A percentile compares a stretch with the other conserved stretches of the same genome.
Conservation (phyloP, 2,113 vertebrate species). For the Mastomys natalensis region DNA sequence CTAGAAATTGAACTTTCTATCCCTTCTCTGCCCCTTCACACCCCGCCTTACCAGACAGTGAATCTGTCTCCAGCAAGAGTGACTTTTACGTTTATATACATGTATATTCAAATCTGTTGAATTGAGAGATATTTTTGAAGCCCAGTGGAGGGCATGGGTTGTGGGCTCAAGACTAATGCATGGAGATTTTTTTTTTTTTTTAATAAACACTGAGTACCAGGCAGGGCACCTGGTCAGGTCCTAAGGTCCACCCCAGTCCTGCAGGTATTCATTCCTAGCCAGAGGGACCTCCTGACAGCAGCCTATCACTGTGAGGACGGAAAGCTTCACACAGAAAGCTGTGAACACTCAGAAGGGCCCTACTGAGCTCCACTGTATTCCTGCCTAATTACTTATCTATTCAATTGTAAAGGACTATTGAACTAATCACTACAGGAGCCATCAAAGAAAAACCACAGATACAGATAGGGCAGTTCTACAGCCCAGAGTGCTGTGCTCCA, state of each 20-base stretch:
- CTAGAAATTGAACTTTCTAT: not conserved
- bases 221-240: not conserved
- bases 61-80: not conserved
- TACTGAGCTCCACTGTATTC: constrained; percentile 42
- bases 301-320: not conserved
- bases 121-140: not conserved
- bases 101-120: not conserved
- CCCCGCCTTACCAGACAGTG: not conserved
- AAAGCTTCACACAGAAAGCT: constrained; percentile 38
- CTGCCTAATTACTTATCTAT: constrained; percentile 72
- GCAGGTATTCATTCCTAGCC: not conserved
- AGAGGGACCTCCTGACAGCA: not conserved
- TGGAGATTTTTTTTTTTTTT: not conserved
- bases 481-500: not conserved
- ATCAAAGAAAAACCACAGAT: not conserved
- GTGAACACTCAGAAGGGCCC: constrained; percentile 58
- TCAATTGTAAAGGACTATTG: not conserved
- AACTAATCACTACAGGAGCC: not conserved
- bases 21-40: not conserved
- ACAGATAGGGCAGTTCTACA: not conserved
- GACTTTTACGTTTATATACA: not conserved
- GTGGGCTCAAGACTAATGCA: not conserved
- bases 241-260: not conserved
- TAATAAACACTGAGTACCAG: not conserved
- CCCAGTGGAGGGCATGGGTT: not conserved